These are phyloP conservation scores for Pseudoatta argentina DNA, from an alignment of 1,140 invertebrate genomes.

Conservation along the genomic window DNA sequence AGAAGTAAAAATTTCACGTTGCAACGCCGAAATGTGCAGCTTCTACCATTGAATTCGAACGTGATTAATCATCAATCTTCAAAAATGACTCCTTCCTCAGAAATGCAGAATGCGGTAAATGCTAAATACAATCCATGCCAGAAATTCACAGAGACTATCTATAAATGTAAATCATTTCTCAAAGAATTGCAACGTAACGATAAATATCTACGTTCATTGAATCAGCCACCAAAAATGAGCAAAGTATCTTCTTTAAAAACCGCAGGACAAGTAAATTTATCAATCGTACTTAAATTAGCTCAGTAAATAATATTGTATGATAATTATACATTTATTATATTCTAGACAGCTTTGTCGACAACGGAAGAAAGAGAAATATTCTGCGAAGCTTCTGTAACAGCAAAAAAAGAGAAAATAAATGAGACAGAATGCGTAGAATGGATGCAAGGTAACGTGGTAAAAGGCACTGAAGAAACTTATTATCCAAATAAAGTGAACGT, in stretches of 20 bases:
- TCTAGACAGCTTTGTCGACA: background rate
- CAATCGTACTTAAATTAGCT: background rate
- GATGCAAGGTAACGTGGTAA: background rate
- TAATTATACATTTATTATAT: slow-evolving; percentile 1
- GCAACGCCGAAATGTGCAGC: slow-evolving; percentile 7
- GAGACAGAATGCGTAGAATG: background rate
- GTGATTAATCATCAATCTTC: background rate
- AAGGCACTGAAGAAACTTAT: background rate
- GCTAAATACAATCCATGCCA: slow-evolving; percentile 1
- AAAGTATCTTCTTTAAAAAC: slow-evolving; percentile 20
- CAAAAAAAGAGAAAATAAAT: background rate
- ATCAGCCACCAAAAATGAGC: slow-evolving; percentile 31
- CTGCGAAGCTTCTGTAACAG: background rate
- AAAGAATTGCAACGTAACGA: slow-evolving; percentile 59
- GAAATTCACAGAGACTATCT: slow-evolving; percentile 50
- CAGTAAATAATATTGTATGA: background rate
- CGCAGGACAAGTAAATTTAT: slow-evolving; percentile 37
- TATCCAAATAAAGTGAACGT: background rate
- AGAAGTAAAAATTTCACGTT: slow-evolving; percentile 61
- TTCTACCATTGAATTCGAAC: slow-evolving; percentile 7
- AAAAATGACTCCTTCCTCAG: background rate
- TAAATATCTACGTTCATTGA: slow-evolving; percentile 39
- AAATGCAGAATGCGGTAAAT: background rate
- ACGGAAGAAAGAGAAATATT: background rate
- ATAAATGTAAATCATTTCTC: slow-evolving; percentile 63